A percentile compares a stretch with the other conserved stretches of the same genome.
Conservation (phyloP, 2,113 vertebrate genomes). For the Microcebus ravelobensis region DNA sequence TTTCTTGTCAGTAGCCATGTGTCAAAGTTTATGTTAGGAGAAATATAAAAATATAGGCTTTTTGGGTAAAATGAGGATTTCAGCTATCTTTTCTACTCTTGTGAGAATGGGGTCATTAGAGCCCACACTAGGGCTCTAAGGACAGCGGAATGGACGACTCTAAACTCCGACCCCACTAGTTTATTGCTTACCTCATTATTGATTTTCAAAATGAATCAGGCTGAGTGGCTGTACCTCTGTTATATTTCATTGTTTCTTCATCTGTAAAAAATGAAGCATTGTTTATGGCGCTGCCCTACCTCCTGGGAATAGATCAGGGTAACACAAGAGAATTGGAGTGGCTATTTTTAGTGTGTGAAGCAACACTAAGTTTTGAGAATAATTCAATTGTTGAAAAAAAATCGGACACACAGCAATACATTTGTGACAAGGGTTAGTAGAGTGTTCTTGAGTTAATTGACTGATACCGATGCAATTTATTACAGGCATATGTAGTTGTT, state of each 20-base stretch:
- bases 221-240: slow-evolving; percentile 37
- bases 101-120: slow-evolving; percentile 22
- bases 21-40: slow-evolving; percentile 42
- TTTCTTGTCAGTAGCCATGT: slow-evolving; percentile 25
- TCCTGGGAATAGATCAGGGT: slow-evolving; percentile 42
- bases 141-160: neutral
- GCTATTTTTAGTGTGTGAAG: slow-evolving; percentile 68
- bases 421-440: slow-evolving; percentile 58
- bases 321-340: slow-evolving; percentile 54
- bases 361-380: slow-evolving; percentile 61
- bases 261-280: slow-evolving; percentile 59
- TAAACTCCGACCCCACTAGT: neutral
- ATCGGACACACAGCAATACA: slow-evolving; percentile 36
- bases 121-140: too few relatives aligned
- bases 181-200: slow-evolving; percentile 57
- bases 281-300: slow-evolving; percentile 43
- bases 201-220: slow-evolving; percentile 66
- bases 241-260: slow-evolving; percentile 51
- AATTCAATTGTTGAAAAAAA: slow-evolving; percentile 64
- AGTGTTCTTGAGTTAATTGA: slow-evolving; percentile 39
- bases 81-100: neutral
- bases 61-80: slow-evolving; percentile 22
- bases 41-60: neutral
- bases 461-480: slow-evolving; percentile 43
- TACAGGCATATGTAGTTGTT: slow-evolving; percentile 36